phyloP scores from a whole-genome alignment of 2,888 invertebrate genomes.

The Lacanobia oleracea region DNA sequence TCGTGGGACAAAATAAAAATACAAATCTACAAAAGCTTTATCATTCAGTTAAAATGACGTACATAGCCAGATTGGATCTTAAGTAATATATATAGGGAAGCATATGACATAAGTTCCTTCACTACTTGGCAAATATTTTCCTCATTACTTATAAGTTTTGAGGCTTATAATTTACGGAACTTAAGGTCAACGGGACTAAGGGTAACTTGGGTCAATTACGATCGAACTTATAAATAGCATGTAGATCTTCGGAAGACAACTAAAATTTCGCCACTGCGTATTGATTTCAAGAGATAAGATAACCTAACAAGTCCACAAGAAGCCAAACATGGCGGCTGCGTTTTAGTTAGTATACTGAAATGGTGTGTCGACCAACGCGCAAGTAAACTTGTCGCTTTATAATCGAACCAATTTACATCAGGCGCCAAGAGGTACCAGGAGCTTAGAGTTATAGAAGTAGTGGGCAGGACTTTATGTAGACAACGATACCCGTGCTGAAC shows the following conservation, averaged over 20 bases:
- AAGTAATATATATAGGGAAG: not conserved
- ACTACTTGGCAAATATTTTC: not conserved
- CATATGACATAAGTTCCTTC: not conserved
- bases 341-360: constrained; percentile 71
- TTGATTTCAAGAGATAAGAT: constrained; percentile 73
- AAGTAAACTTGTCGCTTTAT: constrained; percentile 79
- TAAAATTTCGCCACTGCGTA: constrained; percentile 64
- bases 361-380: constrained; percentile 67
- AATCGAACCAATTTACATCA: constrained; percentile 79
- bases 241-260: constrained; percentile 54
- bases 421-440: constrained; percentile 67
- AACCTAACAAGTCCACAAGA: constrained; percentile 65
- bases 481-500: constrained; percentile 20
- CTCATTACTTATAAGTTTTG: not conserved
- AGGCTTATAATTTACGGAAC: too few relatives aligned
- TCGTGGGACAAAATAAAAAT: not conserved
- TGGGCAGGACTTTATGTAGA: constrained; percentile 49
- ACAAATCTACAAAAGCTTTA: not conserved
- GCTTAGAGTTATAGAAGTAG: constrained; percentile 49
- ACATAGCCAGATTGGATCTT: not conserved
- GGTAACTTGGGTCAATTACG: constrained; percentile 4
- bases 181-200: too few relatives aligned
- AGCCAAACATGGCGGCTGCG: constrained; percentile 68
- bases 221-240: constrained; percentile 20
- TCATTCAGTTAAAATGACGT: not conserved